Percentiles rank a stretch among this genome's conserved stretches.
These are phyloP conservation scores for Drusus annulatus DNA, from an alignment of 1,140 invertebrate species.

Conservation along the genomic window DNA sequence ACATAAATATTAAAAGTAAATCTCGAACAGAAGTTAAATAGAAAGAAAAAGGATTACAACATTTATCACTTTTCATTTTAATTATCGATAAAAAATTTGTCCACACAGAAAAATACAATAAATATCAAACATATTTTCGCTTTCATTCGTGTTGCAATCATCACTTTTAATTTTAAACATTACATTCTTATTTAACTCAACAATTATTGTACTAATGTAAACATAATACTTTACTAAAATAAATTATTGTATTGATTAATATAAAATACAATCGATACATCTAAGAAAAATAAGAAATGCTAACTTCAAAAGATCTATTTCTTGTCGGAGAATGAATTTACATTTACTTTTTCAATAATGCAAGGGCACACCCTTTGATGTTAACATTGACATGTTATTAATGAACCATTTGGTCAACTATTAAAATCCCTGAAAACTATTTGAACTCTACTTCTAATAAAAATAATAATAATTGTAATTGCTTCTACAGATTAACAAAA, in stretches of 20 bases:
- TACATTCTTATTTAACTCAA: conserved; percentile 55
- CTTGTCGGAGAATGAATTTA: background rate
- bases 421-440: too few relatives aligned
- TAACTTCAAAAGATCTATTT: conserved; percentile 33
- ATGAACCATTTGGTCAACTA: too few relatives aligned
- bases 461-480: too few relatives aligned
- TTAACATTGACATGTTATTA: too few relatives aligned
- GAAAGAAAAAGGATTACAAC: background rate
- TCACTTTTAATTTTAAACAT: conserved; percentile 52
- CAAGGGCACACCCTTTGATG: too few relatives aligned
- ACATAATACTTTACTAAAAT: conserved; percentile 59
- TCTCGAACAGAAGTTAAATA: background rate
- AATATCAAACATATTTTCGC: conserved; percentile 30
- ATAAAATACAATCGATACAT: conserved; percentile 40
- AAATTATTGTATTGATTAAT: conserved; percentile 57
- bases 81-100: background rate
- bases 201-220: conserved; percentile 59
- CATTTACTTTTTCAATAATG: too few relatives aligned
- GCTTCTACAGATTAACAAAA: too few relatives aligned
- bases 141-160: conserved; percentile 45
- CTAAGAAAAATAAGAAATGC: conserved; percentile 46
- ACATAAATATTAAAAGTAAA: background rate
- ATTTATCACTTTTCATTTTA: conserved; percentile 1
- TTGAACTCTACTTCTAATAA: too few relatives aligned
- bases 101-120: conserved; percentile 31